Conservation (phyloP, 2,888 invertebrate genomes). For the Mactromeris polynyma region DNA sequence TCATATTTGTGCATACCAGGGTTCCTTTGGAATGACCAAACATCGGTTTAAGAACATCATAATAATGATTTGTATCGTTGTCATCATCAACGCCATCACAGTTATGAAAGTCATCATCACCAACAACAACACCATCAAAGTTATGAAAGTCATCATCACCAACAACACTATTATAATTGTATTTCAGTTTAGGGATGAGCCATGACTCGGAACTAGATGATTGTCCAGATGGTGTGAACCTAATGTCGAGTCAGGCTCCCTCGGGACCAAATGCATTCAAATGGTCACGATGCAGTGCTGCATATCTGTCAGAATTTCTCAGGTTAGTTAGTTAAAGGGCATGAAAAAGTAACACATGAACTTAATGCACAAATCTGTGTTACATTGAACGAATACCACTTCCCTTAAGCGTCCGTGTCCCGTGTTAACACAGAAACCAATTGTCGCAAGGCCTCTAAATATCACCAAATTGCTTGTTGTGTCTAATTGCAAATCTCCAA, state of each 20-base stretch:
- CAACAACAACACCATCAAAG: background rate
- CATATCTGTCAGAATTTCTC: slow-evolving; percentile 64
- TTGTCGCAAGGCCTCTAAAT: no score
- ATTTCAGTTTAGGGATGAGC: slow-evolving; percentile 75
- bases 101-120: background rate
- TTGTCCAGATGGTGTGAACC: slow-evolving; percentile 63
- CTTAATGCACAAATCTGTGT: no score
- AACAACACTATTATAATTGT: background rate
- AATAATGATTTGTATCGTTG: background rate
- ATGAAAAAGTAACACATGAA: background rate
- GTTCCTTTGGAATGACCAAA: no score
- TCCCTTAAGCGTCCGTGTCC: no score
- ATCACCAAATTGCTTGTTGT: no score
- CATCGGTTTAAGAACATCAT: no score
- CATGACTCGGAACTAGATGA: slow-evolving; percentile 76
- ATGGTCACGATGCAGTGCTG: slow-evolving; percentile 79
- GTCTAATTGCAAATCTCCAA: no score
- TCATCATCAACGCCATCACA: background rate
- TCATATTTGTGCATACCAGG: no score
- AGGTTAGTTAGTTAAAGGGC: slow-evolving; percentile 59
- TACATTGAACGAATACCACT: no score
- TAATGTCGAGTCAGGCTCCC: slow-evolving; percentile 75
- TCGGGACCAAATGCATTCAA: slow-evolving; percentile 64
- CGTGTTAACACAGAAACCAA: no score
- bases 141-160: background rate